Evolutionary conservation across 2,797 vertebrate genomes (phyloP).

Genomic region (Oophaga sylvatica): DNA sequence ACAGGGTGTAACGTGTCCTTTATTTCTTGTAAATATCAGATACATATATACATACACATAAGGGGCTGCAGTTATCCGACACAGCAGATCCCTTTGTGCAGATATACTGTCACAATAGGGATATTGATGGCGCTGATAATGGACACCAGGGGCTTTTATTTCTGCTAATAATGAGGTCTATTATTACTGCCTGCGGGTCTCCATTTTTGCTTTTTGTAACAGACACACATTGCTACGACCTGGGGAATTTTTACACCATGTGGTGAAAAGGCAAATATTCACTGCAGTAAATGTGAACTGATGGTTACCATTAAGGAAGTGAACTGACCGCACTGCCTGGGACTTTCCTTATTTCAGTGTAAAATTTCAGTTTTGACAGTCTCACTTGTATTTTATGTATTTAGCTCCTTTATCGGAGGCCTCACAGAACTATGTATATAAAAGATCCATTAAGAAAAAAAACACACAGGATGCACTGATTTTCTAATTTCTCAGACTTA

Average conservation of each 20-base stretch:
- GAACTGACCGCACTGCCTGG: conserved; percentile 11
- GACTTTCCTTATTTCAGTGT: conserved; percentile 41
- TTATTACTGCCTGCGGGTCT: not conserved
- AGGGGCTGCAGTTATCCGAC: not conserved
- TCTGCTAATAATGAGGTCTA: not conserved
- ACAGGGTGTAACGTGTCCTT: not conserved
- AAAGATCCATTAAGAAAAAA: no score
- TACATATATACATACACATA: not conserved
- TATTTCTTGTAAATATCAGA: not conserved
- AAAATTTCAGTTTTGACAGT: not conserved
- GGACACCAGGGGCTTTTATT: not conserved
- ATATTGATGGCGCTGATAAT: not conserved
- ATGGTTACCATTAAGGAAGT: not conserved
- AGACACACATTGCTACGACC: not conserved
- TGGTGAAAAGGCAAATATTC: not conserved
- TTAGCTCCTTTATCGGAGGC: not conserved
- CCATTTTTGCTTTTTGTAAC: not conserved
- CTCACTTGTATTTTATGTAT: not conserved
- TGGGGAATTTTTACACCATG: not conserved
- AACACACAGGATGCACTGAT: no score
- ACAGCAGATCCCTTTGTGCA: not conserved
- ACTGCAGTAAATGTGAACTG: not conserved
- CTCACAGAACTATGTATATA: no score
- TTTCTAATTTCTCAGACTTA: no score
- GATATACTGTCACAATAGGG: not conserved